These are phyloP conservation scores for Melitaea cinxia DNA, from an alignment of 1,140 invertebrate genomes.

Conservation along the genomic window DNA sequence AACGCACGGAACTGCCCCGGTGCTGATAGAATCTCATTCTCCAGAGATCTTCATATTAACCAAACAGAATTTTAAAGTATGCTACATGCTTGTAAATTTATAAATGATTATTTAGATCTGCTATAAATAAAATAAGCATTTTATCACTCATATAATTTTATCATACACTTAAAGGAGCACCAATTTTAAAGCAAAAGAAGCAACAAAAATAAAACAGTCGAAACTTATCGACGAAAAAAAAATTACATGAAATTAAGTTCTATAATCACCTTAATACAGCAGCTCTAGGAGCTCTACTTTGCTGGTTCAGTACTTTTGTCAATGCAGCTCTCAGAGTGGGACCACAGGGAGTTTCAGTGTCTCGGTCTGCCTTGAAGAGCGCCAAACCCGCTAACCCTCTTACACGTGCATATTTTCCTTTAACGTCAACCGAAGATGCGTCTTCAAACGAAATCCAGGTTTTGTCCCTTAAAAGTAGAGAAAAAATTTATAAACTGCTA, in stretches of 20 bases:
- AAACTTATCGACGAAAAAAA: too few relatives aligned
- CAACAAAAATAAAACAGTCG: too few relatives aligned
- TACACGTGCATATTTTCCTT: conserved; percentile 84
- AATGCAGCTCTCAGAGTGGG: conserved; percentile 72
- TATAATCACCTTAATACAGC: conserved; percentile 75
- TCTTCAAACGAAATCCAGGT: conserved; percentile 92
- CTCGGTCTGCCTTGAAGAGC: conserved; percentile 75
- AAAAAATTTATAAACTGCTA: neutral
- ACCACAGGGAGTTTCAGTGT: conserved; percentile 72
- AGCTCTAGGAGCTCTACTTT: conserved; percentile 81
- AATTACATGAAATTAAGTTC: neutral
- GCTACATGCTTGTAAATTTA: neutral
- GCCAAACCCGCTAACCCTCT: conserved; percentile 82
- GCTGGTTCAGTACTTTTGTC: conserved; percentile 80
- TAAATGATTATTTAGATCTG: neutral
- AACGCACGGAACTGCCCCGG: conserved; percentile 65
- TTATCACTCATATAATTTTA: too few relatives aligned
- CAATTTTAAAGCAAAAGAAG: too few relatives aligned
- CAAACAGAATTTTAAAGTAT: neutral
- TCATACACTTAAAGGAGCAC: too few relatives aligned
- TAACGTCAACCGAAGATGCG: conserved; percentile 86
- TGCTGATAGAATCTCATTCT: conserved; percentile 81
- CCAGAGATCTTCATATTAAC: conserved; percentile 70
- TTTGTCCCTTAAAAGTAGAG: conserved; percentile 76
- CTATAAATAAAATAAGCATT: too few relatives aligned